phyloP scores from a whole-genome alignment of 2,797 vertebrate genomes.

The Enteromius treurensis region DNA sequence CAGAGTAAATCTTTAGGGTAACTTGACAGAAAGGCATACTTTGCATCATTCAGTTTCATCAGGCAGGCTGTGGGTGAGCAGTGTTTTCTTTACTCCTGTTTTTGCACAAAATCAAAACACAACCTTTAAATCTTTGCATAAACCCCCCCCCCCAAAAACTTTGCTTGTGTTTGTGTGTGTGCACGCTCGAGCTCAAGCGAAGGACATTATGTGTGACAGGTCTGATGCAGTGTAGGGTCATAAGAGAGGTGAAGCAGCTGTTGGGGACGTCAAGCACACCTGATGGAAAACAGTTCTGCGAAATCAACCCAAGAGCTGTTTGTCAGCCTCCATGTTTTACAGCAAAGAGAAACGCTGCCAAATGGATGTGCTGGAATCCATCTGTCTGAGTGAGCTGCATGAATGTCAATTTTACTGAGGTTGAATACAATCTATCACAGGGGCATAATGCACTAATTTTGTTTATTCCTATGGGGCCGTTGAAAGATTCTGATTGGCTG shows the following conservation, averaged over 20 bases:
- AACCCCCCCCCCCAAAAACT: not conserved
- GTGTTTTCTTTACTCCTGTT: not conserved
- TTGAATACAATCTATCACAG: conserved; percentile 3
- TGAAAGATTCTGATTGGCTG: no score
- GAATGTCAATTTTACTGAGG: conserved; percentile 25
- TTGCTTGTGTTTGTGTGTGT: no score
- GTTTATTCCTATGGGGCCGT: not conserved
- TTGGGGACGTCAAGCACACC: conserved; percentile 22
- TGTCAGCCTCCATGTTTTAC: conserved; percentile 31
- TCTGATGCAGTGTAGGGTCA: conserved; percentile 22
- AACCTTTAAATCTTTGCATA: not conserved
- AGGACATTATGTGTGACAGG: conserved; percentile 10
- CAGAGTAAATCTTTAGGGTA: conserved; percentile 37
- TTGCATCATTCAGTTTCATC: conserved; percentile 42
- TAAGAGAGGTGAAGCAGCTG: conserved; percentile 22
- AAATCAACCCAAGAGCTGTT: conserved; percentile 15
- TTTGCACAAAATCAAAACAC: conserved; percentile 29
- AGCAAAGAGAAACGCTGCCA: conserved; percentile 37
- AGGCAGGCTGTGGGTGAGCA: not conserved
- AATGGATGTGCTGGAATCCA: conserved; percentile 35
- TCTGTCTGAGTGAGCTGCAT: conserved; percentile 21
- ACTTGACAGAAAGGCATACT: conserved; percentile 31
- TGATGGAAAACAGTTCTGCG: conserved; percentile 21
- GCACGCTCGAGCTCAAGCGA: not conserved
- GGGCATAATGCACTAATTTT: not conserved